These are phyloP conservation scores for Calidris pygmaea DNA, from an alignment of 2,113 vertebrate species.

Conservation along the genomic window DNA sequence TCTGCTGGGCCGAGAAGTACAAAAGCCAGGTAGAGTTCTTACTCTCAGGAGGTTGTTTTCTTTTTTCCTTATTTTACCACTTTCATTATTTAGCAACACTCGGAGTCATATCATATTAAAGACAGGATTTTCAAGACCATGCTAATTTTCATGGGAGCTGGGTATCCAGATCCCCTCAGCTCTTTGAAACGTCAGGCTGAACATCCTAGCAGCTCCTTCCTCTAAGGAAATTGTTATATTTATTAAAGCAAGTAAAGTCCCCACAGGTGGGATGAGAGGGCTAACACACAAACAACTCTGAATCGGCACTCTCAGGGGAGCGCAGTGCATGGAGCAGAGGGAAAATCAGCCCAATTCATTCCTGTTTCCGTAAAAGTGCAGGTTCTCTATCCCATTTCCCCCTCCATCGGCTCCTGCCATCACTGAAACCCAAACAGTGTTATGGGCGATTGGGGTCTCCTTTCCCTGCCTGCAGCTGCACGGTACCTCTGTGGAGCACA, in stretches of 20 bases:
- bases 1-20: not conserved
- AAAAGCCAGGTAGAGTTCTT: not conserved
- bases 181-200: not conserved
- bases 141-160: not conserved
- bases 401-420: not conserved
- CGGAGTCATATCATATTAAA: not conserved
- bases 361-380: not conserved
- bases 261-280: not conserved
- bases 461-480: not conserved
- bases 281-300: not conserved
- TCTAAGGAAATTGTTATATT: not conserved
- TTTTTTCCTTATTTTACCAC: not conserved
- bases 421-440: rapidly evolving
- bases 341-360: not conserved
- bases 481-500: not conserved
- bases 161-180: not conserved
- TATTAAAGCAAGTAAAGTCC: not conserved
- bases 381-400: rapidly evolving
- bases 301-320: not conserved
- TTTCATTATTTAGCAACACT: not conserved
- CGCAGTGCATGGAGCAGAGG: rapidly evolving
- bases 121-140: not conserved
- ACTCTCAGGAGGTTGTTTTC: not conserved
- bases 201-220: not conserved
- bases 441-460: rapidly evolving